Evolutionary conservation across 2,888 invertebrate species (phyloP), one percentile per base, ranked within the genome.

Genomic region (Tethea ocularis): DNA sequence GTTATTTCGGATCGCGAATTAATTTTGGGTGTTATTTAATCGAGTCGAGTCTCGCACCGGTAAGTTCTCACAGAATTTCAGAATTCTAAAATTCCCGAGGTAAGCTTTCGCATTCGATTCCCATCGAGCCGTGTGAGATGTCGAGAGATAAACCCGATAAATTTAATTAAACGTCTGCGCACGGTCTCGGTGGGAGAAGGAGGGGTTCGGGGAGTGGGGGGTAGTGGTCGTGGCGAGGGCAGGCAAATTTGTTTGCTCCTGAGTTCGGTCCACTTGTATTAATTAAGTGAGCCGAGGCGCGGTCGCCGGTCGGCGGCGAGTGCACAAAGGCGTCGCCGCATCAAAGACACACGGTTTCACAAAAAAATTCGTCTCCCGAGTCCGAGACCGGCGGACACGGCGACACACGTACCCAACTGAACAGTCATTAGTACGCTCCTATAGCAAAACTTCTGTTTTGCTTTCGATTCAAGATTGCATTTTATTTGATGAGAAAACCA

Each of bases 161-260:
- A 91, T 92, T 90, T 89, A 92, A 91, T 91, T 86, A 91, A 90
- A 87, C 75, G 82, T 87, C 78, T 62, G 68, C n/a, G n/a, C 77
- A 75, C 71, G 74, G 75, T 78, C 78, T 67, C 61, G 61, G 60
- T 59, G 57, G 56, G 67, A 57, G 64, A 57, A 63, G 58, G 58
- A 46, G 66, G 66, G 67, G 64, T 63, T 62, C 60, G 58, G 71
- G 66, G 71, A 52, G 51, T 58, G 52, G 65, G 41, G 58, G 52
- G 59, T 63, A 67, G 60, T 58, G 57, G 62, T 53, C 58, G 53
- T 15, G 52, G 59, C 56, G 59, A 66, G 63, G 59, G 70, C 75
- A 78, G 77, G 86, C 86, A 86, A 89, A 90, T 90, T 88, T 85
- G 91, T 88, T 87, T 78, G 83, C 77, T 77, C 74, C 80, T 71